Evolutionary conservation across 2,888 invertebrate genomes (phyloP).

Genomic region (Melinaea menophilus): DNA sequence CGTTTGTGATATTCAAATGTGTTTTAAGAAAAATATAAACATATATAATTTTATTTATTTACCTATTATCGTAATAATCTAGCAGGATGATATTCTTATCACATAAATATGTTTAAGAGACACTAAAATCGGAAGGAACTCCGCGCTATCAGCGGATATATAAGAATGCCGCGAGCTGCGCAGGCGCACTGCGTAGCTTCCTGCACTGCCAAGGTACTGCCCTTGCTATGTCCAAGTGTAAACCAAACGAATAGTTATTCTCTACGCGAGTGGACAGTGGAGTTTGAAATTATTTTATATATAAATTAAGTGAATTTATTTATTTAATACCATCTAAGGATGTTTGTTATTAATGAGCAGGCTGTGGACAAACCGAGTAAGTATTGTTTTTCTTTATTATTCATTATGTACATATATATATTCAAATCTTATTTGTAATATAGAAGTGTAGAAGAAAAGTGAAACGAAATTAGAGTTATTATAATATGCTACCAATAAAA

Average conservation of each 20-base stretch:
- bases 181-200: conserved; percentile 31
- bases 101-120: too few species aligned
- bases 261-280: conserved; percentile 17
- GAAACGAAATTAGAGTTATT: too few species aligned
- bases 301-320: background rate
- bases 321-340: conserved; percentile 4
- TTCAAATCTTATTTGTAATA: too few species aligned
- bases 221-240: conserved; percentile 25
- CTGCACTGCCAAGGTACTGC: conserved; percentile 33
- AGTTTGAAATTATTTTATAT: background rate
- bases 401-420: background rate
- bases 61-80: too few species aligned
- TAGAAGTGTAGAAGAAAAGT: too few species aligned
- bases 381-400: conserved; percentile 2
- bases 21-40: too few species aligned
- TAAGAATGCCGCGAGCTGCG: conserved; percentile 29
- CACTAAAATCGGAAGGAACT: conserved; percentile 17
- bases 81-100: too few species aligned
- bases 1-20: too few species aligned
- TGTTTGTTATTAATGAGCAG: conserved; percentile 3
- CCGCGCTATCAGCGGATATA: conserved; percentile 23
- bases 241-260: conserved; percentile 4
- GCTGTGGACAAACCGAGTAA: conserved; percentile 16
- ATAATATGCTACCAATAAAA: too few species aligned
- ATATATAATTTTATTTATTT: too few species aligned